Base-by-base conservation (phyloP, 2,113 vertebrate genomes). In the Callithrix jacchus region DNA sequence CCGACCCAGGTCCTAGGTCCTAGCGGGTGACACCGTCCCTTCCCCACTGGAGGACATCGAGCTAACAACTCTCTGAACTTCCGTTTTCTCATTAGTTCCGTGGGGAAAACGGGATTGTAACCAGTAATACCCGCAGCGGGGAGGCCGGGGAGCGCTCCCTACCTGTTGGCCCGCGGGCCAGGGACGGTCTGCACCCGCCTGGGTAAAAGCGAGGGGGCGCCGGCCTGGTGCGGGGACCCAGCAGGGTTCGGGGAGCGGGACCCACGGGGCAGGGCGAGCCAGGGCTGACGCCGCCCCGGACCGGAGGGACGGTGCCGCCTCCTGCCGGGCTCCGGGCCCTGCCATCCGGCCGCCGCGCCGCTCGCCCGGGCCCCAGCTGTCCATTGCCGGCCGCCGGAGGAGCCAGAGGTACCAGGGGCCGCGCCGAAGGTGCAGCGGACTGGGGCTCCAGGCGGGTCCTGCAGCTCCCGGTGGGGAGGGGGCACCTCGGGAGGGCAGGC, bases 401-500 rank as follows among this genome's bases (percentile, higher is more conserved):
- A 96, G 37, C 76, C 11, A 1, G 70, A 97, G 97, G 97, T 97
- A 97, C 74, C 5, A 2, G 68, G 66, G 80, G 10, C 70, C 4
- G 80, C n/a, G 58, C 82, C 9, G 49, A 7, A 35, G 42, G 82
- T 1, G 42, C 21, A 21, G 73, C 42, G n/a, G 56, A 40, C 30
- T 2, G 77, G 77, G 81, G 79, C 66, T 61, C 73, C 6, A 27
- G 58, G 58, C 1, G n/a, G 21, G 35, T 9, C 12, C 10, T 7
- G 54, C 42, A 79, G 27, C 52, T 40, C n/a, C 7, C 0, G 4
- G 54, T 2, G 58, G 42, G n/a, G 37, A 16, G 45, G 56, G 6
- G 10, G 52, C 32, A 27, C 61, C 25, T 11, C 14, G 21, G 5
- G 87, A 23, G 8, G 56, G 79, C 14, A 21, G 37, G 45, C 70